Evolutionary conservation across 1,140 invertebrate species (phyloP), one percentile per base, ranked within the genome.

Genomic region (Trichonephila clavata): DNA sequence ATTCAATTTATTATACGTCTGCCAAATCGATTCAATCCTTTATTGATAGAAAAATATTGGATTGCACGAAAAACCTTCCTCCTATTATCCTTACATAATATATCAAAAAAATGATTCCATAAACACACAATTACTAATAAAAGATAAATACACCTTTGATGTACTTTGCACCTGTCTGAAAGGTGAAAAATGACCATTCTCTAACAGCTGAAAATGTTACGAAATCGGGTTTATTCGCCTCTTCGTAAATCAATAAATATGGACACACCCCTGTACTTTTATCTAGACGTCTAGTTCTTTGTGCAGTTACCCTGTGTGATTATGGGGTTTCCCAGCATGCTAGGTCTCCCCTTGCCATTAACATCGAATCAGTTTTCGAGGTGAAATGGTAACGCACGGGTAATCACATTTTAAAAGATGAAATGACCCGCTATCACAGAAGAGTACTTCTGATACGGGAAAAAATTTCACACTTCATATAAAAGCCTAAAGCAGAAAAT

Each of bases 201-300:
- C 57, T n/a, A 59, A 18, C 43, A 84, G 57, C 21, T 50, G 13
- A 84, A 32, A 50, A 84, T 24, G 43, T 84, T 84, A 59, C 57
- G 21, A 21, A 50, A 84, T 59, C 81, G 71, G 18, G 71, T 32
- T 59, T 83, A 50, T 84, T 59, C 57, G 43, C 57, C 81, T 84
- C 27, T 57, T 59, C 21, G 81, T 84, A 84, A 84, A 84, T 84
- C 81, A 84, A 84, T 84, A 84, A 57, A 59, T 84, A 50, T 59
- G 57, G 81, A 84, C 81, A 84, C 81, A 84, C 81, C 81, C 81
- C 57, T 84, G 24, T 59, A 84, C 81, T 84, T n/a, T n/a, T 84
- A 84, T 59, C 21, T 24, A n/a, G 81, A 84, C 81, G 81, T 84
- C 81, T 84, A 84, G 81, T 84, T 84, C 27, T 84, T 57, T 16